These are phyloP conservation scores for Scarus forsteni DNA, from an alignment of 2,797 vertebrate species.

Conservation along the genomic window DNA sequence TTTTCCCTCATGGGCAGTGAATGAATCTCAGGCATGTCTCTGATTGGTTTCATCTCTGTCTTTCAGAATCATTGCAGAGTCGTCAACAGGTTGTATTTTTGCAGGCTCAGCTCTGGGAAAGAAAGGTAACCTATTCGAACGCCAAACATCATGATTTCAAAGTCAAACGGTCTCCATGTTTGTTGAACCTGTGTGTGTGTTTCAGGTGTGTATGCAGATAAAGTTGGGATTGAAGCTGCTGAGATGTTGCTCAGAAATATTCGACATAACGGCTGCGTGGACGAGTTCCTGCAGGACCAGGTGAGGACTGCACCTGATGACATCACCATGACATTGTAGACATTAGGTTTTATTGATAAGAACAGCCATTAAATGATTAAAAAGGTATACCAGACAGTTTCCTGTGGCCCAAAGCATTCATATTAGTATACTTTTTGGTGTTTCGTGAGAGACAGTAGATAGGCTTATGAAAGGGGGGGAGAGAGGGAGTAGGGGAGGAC, in stretches of 20 bases:
- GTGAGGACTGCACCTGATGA: constrained; percentile 69
- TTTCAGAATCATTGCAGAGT: constrained; percentile 93
- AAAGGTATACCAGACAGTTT: too few relatives aligned
- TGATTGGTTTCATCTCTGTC: constrained; percentile 30
- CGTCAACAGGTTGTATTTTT: constrained; percentile 94
- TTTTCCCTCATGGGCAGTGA: not conserved
- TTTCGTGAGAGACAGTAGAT: too few relatives aligned
- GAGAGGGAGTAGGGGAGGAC: too few relatives aligned
- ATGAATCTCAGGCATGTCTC: not conserved
- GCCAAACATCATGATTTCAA: not conserved
- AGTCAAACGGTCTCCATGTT: not conserved
- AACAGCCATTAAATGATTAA: too few relatives aligned
- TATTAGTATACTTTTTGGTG: too few relatives aligned
- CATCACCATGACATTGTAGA: constrained; percentile 1
- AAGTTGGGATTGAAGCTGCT: constrained; percentile 93
- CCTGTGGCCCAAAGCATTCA: too few relatives aligned
- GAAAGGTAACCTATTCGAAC: constrained; percentile 85
- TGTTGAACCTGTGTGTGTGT: not conserved
- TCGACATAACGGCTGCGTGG: constrained; percentile 94
- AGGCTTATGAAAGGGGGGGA: too few relatives aligned
- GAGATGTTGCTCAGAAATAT: constrained; percentile 95
- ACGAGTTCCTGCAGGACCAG: constrained; percentile 98
- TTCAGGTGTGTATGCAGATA: constrained; percentile 92
- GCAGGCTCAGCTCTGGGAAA: constrained; percentile 96
- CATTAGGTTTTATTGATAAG: too few relatives aligned